Evolutionary conservation across 2,797 vertebrate species (phyloP).

Genomic region (Phalanger gymnotis): DNA sequence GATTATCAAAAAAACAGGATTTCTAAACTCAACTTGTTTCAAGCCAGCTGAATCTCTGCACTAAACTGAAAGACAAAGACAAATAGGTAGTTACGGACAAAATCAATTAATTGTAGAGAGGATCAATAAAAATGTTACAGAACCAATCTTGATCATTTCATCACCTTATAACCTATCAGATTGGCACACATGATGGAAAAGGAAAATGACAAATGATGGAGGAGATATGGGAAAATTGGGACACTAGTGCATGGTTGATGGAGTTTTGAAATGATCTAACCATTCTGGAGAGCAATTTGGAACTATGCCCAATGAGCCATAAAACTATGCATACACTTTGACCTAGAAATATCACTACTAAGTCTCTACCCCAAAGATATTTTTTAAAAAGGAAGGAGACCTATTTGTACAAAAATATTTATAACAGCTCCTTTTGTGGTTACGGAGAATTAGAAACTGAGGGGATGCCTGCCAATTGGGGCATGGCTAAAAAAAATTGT

Average conservation of each 20-base stretch:
- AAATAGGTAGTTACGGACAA: not conserved
- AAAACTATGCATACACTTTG: not conserved
- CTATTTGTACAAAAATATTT: not conserved
- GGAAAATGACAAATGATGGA: not conserved
- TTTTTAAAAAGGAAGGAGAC: not conserved
- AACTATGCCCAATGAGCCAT: not conserved
- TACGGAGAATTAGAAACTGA: not conserved
- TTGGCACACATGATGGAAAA: not conserved
- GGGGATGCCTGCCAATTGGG: not conserved
- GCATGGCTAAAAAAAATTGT: not conserved
- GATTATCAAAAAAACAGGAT: not conserved
- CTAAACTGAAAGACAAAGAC: not conserved
- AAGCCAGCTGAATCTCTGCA: not conserved
- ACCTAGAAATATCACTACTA: not conserved
- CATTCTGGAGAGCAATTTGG: not conserved
- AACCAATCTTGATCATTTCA: not conserved
- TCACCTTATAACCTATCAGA: not conserved
- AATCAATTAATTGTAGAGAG: not conserved
- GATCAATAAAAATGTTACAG: not conserved
- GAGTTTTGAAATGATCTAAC: not conserved
- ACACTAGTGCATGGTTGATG: not conserved
- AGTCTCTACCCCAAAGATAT: not conserved
- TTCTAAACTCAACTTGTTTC: not conserved
- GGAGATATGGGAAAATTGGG: not conserved
- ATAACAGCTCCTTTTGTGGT: not conserved